Evolutionary conservation across 2,888 invertebrate species (phyloP), one percentile per base, ranked within the genome.

Genomic region (Cordylochernes scorpioides): DNA sequence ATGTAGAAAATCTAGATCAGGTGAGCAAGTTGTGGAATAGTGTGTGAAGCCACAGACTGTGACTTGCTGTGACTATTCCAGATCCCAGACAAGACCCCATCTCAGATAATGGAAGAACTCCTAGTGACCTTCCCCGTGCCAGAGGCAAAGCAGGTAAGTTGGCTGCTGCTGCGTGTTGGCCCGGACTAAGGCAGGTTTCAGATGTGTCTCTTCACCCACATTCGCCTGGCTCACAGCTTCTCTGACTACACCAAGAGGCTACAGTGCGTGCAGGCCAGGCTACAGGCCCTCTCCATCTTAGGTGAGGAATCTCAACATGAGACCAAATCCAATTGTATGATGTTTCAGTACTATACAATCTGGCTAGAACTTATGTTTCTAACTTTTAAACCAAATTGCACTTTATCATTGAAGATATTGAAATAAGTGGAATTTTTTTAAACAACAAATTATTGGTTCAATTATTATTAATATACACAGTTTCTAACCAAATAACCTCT

Each of bases 201-300:
- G 67, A 67, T 69, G 62, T 64, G 69, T 45, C 59, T 78, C 38
- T 69, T 74, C 44, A 74, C 75, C 24, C 70, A 75, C 42, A 65
- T 80, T 35, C 64, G 80, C 43, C 58, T 78, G 44, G 73, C 77
- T n/a, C 64, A 70, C 40, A 64, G 68, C 46, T 78, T 80, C 54
- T 65, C 71, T 17, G 62, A 67, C 41, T 71, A 71, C 49, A 61
- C 65, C 31, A 63, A 65, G 44, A 62, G 80, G 28, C 55, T 75
- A 39, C 65, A 73, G 42, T 74, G 73, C 51, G 73, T 82, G 4
- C 74, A 77, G 52, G 74, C 75, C 14, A 61, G 77, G 33, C 57
- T 77, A 17, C 75, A 75, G 54, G 73, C 75, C 2, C 58, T 77
- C 24, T 74, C 75, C 13, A 70, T 77, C 27, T 56, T 77, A 29